These are phyloP conservation scores for Strigamia transsilvanica DNA, from an alignment of 2,888 invertebrate species.

Conservation along the genomic window DNA sequence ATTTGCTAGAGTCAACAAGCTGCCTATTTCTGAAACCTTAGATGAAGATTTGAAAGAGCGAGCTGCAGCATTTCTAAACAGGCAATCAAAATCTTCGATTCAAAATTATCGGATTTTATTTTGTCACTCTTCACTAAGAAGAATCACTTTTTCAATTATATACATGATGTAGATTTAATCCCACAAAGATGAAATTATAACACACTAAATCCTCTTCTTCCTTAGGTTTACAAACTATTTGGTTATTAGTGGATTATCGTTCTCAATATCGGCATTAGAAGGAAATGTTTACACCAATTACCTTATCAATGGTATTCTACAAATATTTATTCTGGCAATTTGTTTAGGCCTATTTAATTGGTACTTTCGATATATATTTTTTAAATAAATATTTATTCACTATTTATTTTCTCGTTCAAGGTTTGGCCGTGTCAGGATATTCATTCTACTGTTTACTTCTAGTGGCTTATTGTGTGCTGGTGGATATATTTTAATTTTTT, in stretches of 20 bases:
- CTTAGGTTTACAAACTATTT: neutral
- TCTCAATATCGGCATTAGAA: neutral
- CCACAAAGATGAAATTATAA: neutral
- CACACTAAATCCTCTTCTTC: neutral
- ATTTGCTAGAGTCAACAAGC: slow-evolving; percentile 1
- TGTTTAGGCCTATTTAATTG: neutral
- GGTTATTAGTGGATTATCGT: neutral
- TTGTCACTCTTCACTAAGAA: neutral
- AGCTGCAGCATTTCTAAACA: neutral
- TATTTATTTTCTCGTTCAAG: neutral
- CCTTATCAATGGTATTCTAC: neutral
- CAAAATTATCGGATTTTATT: neutral
- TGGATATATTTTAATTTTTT: slow-evolving; percentile 38
- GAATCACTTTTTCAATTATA: neutral
- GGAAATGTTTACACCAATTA: slow-evolving; percentile 23
- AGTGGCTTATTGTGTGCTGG: neutral
- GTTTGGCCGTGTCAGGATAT: slow-evolving; percentile 10
- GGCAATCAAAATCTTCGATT: neutral
- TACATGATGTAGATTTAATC: neutral
- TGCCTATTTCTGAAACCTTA: neutral
- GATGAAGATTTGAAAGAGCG: neutral
- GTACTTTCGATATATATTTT: neutral
- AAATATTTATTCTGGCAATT: slow-evolving; percentile 26
- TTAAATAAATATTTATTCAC: neutral
- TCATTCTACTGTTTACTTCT: neutral